These are phyloP conservation scores for Halictus rubicundus DNA, from an alignment of 1,140 invertebrate genomes.

Conservation along the genomic window DNA sequence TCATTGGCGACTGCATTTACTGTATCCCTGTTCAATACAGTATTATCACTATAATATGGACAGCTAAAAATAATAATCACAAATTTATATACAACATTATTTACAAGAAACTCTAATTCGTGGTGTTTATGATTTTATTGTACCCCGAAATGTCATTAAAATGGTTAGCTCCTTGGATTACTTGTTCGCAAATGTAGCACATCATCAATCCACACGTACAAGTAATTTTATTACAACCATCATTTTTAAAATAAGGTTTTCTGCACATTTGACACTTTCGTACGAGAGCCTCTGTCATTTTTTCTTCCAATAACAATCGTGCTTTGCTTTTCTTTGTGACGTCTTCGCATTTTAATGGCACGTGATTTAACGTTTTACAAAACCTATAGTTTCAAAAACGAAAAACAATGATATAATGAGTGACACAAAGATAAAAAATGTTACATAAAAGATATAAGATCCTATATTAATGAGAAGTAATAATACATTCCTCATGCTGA, in stretches of 20 bases:
- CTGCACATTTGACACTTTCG: slow-evolving; percentile 83
- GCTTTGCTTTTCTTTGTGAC: slow-evolving; percentile 80
- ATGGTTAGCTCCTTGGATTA: too few relatives aligned
- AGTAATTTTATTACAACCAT: slow-evolving; percentile 87
- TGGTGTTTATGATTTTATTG: too few relatives aligned
- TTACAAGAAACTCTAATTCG: background rate
- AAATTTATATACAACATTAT: background rate
- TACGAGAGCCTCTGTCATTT: slow-evolving; percentile 85
- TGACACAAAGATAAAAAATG: too few relatives aligned
- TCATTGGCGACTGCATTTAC: slow-evolving; percentile 76
- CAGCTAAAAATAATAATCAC: slow-evolving; percentile 58
- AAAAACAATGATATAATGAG: background rate
- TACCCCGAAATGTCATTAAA: too few relatives aligned
- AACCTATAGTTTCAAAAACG: slow-evolving; percentile 71
- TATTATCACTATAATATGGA: slow-evolving; percentile 70
- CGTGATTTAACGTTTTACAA: slow-evolving; percentile 84
- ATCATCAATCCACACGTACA: slow-evolving; percentile 85
- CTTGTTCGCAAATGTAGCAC: slow-evolving; percentile 87
- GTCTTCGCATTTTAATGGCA: slow-evolving; percentile 84
- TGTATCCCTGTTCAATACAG: slow-evolving; percentile 73
- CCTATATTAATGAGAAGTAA: too few relatives aligned
- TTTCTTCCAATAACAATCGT: slow-evolving; percentile 83
- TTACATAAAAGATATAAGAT: too few relatives aligned
- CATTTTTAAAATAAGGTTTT: slow-evolving; percentile 83
- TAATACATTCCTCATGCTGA: background rate